Conservation (phyloP, 1,140 invertebrate genomes). For the Bombyx mori region DNA sequence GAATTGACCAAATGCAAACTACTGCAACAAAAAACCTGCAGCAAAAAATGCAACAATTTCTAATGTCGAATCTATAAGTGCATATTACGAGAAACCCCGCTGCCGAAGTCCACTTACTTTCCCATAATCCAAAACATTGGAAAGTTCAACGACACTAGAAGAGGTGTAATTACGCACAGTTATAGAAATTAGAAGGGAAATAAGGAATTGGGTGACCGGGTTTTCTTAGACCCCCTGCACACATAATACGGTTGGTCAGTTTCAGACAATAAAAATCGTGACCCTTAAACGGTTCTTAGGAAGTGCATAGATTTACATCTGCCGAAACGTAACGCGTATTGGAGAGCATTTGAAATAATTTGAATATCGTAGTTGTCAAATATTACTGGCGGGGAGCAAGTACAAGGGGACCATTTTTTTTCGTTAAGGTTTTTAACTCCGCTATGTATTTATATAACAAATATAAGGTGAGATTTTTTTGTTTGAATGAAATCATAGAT, state of each 20-base stretch:
- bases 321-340: conserved; percentile 11
- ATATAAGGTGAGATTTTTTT: not conserved
- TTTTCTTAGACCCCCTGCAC: conserved; percentile 46
- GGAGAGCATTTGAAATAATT: conserved; percentile 1
- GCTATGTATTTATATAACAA: not conserved
- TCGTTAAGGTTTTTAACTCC: not conserved
- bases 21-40: not conserved
- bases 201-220: conserved; percentile 55
- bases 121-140: conserved; percentile 37
- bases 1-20: too few relatives aligned
- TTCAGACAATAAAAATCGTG: conserved; percentile 47
- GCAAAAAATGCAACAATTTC: conserved; percentile 36
- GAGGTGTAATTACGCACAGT: conserved; percentile 55
- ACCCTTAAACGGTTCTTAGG: conserved; percentile 31
- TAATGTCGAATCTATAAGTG: conserved; percentile 16
- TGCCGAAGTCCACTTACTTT: conserved; percentile 50
- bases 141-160: conserved; percentile 57
- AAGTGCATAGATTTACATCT: conserved; percentile 27
- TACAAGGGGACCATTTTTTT: not conserved
- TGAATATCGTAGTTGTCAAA: conserved; percentile 13
- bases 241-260: conserved; percentile 57
- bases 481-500: not conserved
- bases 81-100: conserved; percentile 41
- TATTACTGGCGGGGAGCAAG: conserved; percentile 9
- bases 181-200: conserved; percentile 38